phyloP scores from a whole-genome alignment of 1,140 invertebrate genomes.

The Pectinophora gossypiella region DNA sequence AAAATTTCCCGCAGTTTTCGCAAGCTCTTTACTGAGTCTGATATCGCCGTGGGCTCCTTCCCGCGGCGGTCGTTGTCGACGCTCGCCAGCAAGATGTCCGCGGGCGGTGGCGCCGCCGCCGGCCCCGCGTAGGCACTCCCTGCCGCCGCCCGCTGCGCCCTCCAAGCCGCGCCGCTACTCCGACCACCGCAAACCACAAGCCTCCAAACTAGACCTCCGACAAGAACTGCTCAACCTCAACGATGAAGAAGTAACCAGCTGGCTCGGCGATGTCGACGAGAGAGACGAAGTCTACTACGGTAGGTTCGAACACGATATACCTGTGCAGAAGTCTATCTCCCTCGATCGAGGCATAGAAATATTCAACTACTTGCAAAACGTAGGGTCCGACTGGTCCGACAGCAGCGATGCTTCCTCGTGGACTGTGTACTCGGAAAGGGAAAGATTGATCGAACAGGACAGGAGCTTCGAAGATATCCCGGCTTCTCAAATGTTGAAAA shows the following conservation, averaged over 20 bases:
- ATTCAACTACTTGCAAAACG: slow-evolving; percentile 43
- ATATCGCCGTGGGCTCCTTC: slow-evolving; percentile 72
- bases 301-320: slow-evolving; percentile 50
- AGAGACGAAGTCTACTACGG: slow-evolving; percentile 25
- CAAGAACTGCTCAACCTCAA: slow-evolving; percentile 49
- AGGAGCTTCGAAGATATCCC: slow-evolving; percentile 64
- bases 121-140: slow-evolving; percentile 63
- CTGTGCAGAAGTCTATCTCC: slow-evolving; percentile 54
- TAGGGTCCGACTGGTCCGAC: slow-evolving; percentile 38
- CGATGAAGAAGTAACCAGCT: slow-evolving; percentile 44
- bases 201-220: slow-evolving; percentile 44
- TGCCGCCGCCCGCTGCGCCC: slow-evolving; percentile 32
- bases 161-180: slow-evolving; percentile 40
- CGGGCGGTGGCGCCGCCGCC: slow-evolving; percentile 50
- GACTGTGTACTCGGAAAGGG: slow-evolving; percentile 38
- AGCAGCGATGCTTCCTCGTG: slow-evolving; percentile 35
- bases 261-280: slow-evolving; percentile 50
- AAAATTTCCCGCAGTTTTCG: slow-evolving; percentile 68
- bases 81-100: slow-evolving; percentile 53
- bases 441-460: slow-evolving; percentile 35
- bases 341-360: slow-evolving; percentile 58
- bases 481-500: slow-evolving; percentile 58
- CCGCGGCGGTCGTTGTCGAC: slow-evolving; percentile 60
- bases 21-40: slow-evolving; percentile 76
- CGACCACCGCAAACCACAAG: slow-evolving; percentile 25